Evolutionary conservation across 2,888 invertebrate species (phyloP).

Genomic region (Noctua janthe): DNA sequence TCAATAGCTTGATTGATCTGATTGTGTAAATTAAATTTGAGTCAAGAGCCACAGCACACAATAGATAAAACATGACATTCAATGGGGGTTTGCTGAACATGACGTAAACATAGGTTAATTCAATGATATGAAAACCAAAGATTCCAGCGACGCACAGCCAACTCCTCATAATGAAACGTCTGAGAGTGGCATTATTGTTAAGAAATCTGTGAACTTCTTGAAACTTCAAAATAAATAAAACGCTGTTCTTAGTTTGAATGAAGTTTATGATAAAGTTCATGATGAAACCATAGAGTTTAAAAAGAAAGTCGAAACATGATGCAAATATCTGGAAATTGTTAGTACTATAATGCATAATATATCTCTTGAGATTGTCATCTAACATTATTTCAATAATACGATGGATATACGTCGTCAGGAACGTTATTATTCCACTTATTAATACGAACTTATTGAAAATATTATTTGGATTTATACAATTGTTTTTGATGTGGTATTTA

Average conservation of each 20-base stretch:
- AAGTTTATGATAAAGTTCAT: constrained; percentile 3
- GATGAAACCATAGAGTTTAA: not conserved
- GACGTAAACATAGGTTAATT: not conserved
- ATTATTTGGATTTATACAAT: constrained; percentile 6
- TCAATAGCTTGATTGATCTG: constrained; percentile 1
- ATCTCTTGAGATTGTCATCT: constrained; percentile 5
- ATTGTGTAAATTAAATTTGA: constrained; percentile 5
- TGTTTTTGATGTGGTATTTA: constrained; percentile 9
- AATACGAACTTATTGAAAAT: constrained; percentile 7
- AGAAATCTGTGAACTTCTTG: constrained; percentile 12
- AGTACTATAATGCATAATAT: not conserved
- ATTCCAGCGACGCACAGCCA: constrained; percentile 3
- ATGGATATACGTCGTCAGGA: not conserved
- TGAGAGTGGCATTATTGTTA: not conserved
- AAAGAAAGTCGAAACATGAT: constrained; percentile 15
- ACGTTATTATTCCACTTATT: not conserved
- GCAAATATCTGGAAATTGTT: constrained; percentile 10
- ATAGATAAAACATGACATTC: constrained; percentile 2
- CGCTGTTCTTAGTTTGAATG: constrained; percentile 3
- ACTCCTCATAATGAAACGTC: not conserved
- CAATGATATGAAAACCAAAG: not conserved
- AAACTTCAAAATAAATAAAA: not conserved
- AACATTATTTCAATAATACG: constrained; percentile 6
- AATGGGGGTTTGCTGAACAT: not conserved
- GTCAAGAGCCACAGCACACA: not conserved